Evolutionary conservation across 2,113 vertebrate species (phyloP).

Genomic region (Halichoeres trimaculatus): DNA sequence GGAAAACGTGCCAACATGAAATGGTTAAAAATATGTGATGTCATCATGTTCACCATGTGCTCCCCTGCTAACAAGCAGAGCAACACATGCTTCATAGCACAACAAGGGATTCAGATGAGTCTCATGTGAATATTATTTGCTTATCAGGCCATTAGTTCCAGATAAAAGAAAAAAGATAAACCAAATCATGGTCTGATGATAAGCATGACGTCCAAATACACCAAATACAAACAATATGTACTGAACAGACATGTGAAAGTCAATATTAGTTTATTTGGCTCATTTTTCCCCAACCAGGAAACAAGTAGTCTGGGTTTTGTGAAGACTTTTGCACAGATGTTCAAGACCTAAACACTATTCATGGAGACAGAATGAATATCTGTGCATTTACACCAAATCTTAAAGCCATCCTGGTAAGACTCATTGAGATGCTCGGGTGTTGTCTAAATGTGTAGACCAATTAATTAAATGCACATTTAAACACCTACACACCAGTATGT

Average conservation of each 20-base stretch:
- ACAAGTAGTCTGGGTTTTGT: too few relatives aligned
- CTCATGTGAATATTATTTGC: not conserved
- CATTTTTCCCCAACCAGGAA: too few relatives aligned
- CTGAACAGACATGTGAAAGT: too few relatives aligned
- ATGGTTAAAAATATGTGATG: too few relatives aligned
- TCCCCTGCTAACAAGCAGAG: not conserved
- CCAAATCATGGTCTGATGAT: not conserved
- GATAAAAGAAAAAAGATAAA: not conserved
- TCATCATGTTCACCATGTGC: too few relatives aligned
- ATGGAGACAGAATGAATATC: not conserved
- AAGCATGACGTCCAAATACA: not conserved
- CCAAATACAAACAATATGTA: too few relatives aligned
- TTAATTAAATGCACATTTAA: not conserved
- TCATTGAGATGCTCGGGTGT: conserved; percentile 8
- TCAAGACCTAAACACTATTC: too few relatives aligned
- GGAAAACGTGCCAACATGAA: too few relatives aligned
- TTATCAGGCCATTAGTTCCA: not conserved
- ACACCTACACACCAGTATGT: not conserved
- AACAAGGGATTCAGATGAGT: not conserved
- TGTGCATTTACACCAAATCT: not conserved
- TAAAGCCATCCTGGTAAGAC: not conserved
- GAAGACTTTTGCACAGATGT: too few relatives aligned
- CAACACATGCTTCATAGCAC: not conserved
- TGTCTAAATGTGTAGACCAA: not conserved
- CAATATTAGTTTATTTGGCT: too few relatives aligned